These are phyloP conservation scores for Hypercompe scribonia DNA, from an alignment of 2,888 invertebrate species.

Conservation along the genomic window DNA sequence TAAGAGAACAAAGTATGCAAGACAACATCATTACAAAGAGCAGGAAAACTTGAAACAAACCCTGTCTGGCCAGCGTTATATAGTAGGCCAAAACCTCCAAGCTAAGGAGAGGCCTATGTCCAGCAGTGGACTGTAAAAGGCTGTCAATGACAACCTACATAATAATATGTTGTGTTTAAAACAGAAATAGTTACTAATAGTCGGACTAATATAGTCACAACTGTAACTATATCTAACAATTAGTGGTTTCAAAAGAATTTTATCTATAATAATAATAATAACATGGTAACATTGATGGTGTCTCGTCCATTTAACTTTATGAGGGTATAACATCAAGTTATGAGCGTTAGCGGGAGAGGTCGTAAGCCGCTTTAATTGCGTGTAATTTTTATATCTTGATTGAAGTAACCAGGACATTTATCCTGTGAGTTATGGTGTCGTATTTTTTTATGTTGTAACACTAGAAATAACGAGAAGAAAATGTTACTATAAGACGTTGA, in stretches of 20 bases:
- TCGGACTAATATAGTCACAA: background rate
- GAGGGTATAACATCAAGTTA: slow-evolving; percentile 23
- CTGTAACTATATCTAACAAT: slow-evolving; percentile 19
- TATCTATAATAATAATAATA: slow-evolving; percentile 41
- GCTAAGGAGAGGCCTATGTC: too few relatives aligned
- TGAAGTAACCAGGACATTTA: slow-evolving; percentile 49
- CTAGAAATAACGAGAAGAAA: background rate
- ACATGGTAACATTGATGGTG: slow-evolving; percentile 27
- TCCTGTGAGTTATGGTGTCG: background rate
- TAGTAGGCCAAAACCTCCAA: too few relatives aligned
- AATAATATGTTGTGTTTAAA: background rate
- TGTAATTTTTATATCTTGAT: slow-evolving; percentile 76
- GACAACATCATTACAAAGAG: too few relatives aligned
- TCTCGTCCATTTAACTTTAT: slow-evolving; percentile 34
- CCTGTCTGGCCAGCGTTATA: too few relatives aligned
- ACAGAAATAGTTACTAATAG: background rate
- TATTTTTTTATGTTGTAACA: background rate
- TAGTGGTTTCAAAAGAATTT: slow-evolving; percentile 25
- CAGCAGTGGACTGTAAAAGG: too few relatives aligned
- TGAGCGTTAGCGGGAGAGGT: slow-evolving; percentile 45
- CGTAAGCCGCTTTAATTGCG: slow-evolving; percentile 71
- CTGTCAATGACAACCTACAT: too few relatives aligned
- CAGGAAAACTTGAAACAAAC: too few relatives aligned
- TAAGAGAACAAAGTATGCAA: too few relatives aligned
- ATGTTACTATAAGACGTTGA: background rate